A percentile compares a stretch with the other conserved stretches of the same genome.
Conservation (phyloP, 2,888 invertebrate genomes). For the Horisme vitalbata region DNA sequence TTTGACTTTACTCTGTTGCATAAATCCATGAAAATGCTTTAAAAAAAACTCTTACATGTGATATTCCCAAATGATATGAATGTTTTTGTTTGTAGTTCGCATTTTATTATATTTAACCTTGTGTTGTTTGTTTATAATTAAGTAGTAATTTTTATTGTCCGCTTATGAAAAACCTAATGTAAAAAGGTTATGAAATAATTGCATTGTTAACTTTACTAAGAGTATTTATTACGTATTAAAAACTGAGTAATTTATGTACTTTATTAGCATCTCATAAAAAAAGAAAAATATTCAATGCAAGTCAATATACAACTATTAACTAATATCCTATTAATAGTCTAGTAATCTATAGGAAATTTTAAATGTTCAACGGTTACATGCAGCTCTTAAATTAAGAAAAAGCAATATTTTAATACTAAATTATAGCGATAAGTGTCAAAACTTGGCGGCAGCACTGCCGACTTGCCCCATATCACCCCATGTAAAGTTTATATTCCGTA, state of each 20-base stretch:
- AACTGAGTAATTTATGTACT: too few relatives aligned
- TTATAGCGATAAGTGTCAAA: neutral
- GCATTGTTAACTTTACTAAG: too few relatives aligned
- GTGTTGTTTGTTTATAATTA: conserved; percentile 9
- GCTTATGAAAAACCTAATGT: too few relatives aligned
- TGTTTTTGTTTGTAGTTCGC: conserved; percentile 22
- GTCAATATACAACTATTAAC: neutral
- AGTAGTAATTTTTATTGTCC: too few relatives aligned
- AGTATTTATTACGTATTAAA: too few relatives aligned
- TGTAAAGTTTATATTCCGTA: too few relatives aligned
- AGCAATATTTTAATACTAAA: conserved; percentile 53
- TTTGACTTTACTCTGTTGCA: conserved; percentile 17
- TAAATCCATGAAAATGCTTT: conserved; percentile 31
- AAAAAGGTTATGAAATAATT: too few relatives aligned
- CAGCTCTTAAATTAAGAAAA: conserved; percentile 31
- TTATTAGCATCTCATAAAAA: too few relatives aligned
- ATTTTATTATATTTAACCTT: conserved; percentile 14
- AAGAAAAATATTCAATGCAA: too few relatives aligned
- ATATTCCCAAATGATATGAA: conserved; percentile 31
- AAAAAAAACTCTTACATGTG: conserved; percentile 32
- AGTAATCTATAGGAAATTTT: neutral
- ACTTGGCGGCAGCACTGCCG: too few relatives aligned
- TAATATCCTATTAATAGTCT: neutral
- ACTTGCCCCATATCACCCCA: too few relatives aligned
- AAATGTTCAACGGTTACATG: neutral